phyloP scores from a whole-genome alignment of 2,888 invertebrate genomes.

The Dolomedes plantarius region DNA sequence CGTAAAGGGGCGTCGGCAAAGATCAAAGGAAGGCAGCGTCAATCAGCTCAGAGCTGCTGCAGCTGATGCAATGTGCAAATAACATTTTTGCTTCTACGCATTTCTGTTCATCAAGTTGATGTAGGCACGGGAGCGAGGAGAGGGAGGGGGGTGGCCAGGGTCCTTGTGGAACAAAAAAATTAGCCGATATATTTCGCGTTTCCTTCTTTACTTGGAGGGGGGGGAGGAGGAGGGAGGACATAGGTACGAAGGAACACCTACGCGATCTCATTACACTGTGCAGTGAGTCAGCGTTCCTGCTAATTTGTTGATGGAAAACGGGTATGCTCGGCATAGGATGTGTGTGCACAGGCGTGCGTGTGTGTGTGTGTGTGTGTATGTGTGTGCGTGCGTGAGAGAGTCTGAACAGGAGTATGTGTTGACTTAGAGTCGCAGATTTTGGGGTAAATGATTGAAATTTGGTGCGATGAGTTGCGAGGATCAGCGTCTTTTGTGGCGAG shows the following conservation, averaged over 20 bases:
- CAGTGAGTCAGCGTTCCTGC: slow-evolving; percentile 65
- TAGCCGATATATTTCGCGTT: slow-evolving; percentile 62
- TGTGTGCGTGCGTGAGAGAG: slow-evolving; percentile 11
- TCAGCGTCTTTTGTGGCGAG: slow-evolving; percentile 51
- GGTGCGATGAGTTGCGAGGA: slow-evolving; percentile 35
- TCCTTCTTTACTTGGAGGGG: slow-evolving; percentile 39
- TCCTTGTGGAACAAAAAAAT: slow-evolving; percentile 61
- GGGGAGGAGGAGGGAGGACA: slow-evolving; percentile 10
- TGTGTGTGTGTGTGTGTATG: slow-evolving; percentile 11
- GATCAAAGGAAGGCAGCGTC: slow-evolving; percentile 69
- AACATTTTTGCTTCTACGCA: slow-evolving; percentile 71
- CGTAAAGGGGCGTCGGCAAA: slow-evolving; percentile 54
- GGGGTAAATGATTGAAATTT: slow-evolving; percentile 69
- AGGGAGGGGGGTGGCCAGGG: slow-evolving; percentile 22
- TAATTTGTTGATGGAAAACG: slow-evolving; percentile 71
- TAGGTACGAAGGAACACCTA: slow-evolving; percentile 44
- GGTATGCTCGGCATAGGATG: background rate
- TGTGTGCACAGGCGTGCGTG: slow-evolving; percentile 1
- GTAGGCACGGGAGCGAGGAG: slow-evolving; percentile 42
- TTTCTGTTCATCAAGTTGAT: slow-evolving; percentile 71
- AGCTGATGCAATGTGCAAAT: slow-evolving; percentile 72
- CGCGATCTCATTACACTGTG: slow-evolving; percentile 67
- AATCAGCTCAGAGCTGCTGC: slow-evolving; percentile 67
- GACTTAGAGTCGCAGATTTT: slow-evolving; percentile 63
- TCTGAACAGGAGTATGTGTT: slow-evolving; percentile 27